Evolutionary conservation across 2,888 invertebrate genomes (phyloP), one percentile per base, ranked within the genome.

Genomic region (Girardia tigrina): DNA sequence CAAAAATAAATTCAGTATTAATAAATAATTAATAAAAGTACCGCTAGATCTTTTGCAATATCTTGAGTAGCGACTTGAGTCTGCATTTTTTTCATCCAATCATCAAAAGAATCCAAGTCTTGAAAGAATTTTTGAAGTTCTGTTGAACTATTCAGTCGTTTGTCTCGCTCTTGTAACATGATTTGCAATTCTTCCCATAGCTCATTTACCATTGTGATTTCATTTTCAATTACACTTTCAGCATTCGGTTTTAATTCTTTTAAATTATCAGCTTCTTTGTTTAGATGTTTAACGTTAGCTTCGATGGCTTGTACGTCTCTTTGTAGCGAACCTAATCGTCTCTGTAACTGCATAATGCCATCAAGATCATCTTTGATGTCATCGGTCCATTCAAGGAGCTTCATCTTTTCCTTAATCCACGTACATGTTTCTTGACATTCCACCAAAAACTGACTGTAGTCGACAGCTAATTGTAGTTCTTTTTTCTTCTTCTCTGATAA

Each of bases 401-500:
- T 90, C 82, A 94, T 94, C 88, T 99, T 99, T 85, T 99, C 98
- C 85, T 97, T 94, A 84, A 97, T 97, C 97, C 95, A 97, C 1
- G 93, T 83, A 74, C 94, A 91, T 0, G 97, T 97, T 86, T 97
- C 97, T 81, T 94, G 90, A 84, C 95, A 97, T 85, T 99, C 98
- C 86, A 99, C 97, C 85, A 98, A 94, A 90, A 94, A 98, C 75
- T 94, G 95, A 87, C 97, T 97, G 70, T 97, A 91, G 29, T 94
- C 94, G 84, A 97, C 95, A 0, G 95, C 94, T 0, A 93, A 90
- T 82, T 92, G 92, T 75, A 99, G 88, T 80, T 94, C 93, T 80
- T 94, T 94, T 81, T 93, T 89, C 87, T 98, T 98, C 29, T 90
- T 88, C 84, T 98, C 97, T 16, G 97, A 94, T 87, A 94, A 91